Conservation (phyloP, 2,888 invertebrate genomes). For the Harpagoxenus sublaevis region DNA sequence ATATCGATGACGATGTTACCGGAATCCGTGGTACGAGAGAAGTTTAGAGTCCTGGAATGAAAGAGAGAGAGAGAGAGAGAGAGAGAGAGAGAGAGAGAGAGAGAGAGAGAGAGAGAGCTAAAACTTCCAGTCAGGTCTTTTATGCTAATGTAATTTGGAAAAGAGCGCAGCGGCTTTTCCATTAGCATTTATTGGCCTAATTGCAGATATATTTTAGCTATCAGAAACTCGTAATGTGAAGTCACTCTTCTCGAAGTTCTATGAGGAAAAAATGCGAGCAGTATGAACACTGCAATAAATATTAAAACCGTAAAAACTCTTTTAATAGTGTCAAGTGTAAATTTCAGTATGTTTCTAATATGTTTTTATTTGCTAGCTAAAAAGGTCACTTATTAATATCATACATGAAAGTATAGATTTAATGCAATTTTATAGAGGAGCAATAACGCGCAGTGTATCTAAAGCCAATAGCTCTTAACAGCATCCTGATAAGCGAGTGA, state of each 20-base stretch:
- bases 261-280: background rate
- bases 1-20: background rate
- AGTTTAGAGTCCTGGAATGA: constrained; percentile 17
- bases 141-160: constrained; percentile 48
- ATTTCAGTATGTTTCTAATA: background rate
- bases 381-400: background rate
- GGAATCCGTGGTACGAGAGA: background rate
- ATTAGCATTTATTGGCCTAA: constrained; percentile 44
- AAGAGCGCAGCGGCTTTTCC: constrained; percentile 11
- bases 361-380: background rate
- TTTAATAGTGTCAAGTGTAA: background rate
- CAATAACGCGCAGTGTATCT: background rate
- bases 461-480: background rate
- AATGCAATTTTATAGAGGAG: background rate
- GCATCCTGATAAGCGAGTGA: background rate
- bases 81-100: background rate
- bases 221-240: constrained; percentile 20
- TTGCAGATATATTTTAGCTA: constrained; percentile 32
- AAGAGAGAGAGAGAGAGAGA: background rate
- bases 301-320: background rate
- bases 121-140: constrained; percentile 1
- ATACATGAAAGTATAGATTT: background rate
- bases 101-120: background rate
- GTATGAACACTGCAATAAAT: background rate
- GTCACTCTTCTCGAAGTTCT: background rate